Evolutionary conservation across 1,140 invertebrate species (phyloP), one percentile per base, ranked within the genome.

Genomic region (Parapsyche elsis): DNA sequence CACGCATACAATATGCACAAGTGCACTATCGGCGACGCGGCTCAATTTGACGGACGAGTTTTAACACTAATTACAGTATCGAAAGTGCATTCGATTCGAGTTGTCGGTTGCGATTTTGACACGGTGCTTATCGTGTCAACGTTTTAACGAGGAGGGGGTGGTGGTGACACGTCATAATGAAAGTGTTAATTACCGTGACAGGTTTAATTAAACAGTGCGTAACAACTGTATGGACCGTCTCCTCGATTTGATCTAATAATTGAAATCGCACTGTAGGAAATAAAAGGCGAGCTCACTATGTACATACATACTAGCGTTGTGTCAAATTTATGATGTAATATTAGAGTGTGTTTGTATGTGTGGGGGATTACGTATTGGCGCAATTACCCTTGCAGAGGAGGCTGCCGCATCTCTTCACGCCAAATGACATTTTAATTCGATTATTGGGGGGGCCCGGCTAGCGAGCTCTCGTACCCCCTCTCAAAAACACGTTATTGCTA

Each of bases 341-440:
- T 76, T 76, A 59, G 57, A n/a, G 59, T 61, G 9, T 23, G 21
- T 61, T 53, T 53, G 10, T 53, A 12, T 53, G 16, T 53, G 49
- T 53, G 57, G 19, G 75, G 75, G 75, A 77, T 77, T 77, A 77
- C 26, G 46, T 77, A 77, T 77, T 64, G 24, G 53, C 46, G 75
- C 57, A 64, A 77, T 64, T 77, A 64, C 57, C 23, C 9, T 5
- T 16, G 23, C 57, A 19, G 73, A 75, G 57, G 75, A 64, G 53
- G 75, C n/a, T 57, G 73, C 45, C 75, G 57, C 75, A 77, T 64
- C 75, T 77, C 75, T 77, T 77, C 75, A 77, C 75, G 75, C 75
- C 75, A 77, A 77, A 77, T 77, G 75, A 77, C 75, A 77, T 77
- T 77, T 77, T 77, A 77, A 77, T 77, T 77, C 75, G 75, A 77